phyloP scores from a whole-genome alignment of 2,888 invertebrate species.

The Epinotia ramella region DNA sequence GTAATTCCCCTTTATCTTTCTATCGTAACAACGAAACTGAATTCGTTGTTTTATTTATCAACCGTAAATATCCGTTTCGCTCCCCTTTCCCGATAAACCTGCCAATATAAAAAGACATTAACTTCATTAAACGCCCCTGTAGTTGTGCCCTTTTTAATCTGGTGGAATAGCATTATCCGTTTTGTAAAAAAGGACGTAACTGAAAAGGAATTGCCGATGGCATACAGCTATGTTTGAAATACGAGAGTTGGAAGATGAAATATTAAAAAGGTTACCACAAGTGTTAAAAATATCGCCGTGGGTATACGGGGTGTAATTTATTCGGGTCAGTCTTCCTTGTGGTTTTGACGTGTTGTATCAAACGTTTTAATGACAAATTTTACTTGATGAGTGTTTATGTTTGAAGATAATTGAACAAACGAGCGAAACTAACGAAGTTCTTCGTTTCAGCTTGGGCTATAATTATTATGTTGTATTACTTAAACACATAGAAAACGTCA shows the following conservation, averaged over 20 bases:
- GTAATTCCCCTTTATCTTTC: constrained; percentile 15
- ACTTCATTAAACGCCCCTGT: background rate
- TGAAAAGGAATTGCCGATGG: background rate
- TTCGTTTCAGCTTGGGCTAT: too few relatives aligned
- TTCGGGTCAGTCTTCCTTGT: constrained; percentile 1
- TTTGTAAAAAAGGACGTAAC: background rate
- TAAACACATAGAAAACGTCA: too few relatives aligned
- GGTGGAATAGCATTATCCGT: background rate
- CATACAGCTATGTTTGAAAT: background rate
- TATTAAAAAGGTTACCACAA: constrained; percentile 54
- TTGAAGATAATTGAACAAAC: too few relatives aligned
- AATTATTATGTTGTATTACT: too few relatives aligned
- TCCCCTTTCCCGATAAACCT: constrained; percentile 3
- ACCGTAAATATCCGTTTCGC: background rate
- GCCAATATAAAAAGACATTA: background rate
- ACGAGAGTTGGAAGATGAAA: constrained; percentile 50
- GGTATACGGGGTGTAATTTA: constrained; percentile 11
- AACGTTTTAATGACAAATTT: background rate
- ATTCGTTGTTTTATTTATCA: constrained; percentile 23
- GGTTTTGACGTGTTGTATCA: constrained; percentile 1
- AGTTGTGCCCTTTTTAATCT: background rate
- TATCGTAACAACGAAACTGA: constrained; percentile 2
- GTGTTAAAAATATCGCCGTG: constrained; percentile 36
- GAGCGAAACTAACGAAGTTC: too few relatives aligned
- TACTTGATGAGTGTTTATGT: too few relatives aligned